A percentile compares a stretch with the other conserved stretches of the same genome.
Evolutionary conservation across 2,888 invertebrate species (phyloP).

Genomic region (Lymantria monacha): DNA sequence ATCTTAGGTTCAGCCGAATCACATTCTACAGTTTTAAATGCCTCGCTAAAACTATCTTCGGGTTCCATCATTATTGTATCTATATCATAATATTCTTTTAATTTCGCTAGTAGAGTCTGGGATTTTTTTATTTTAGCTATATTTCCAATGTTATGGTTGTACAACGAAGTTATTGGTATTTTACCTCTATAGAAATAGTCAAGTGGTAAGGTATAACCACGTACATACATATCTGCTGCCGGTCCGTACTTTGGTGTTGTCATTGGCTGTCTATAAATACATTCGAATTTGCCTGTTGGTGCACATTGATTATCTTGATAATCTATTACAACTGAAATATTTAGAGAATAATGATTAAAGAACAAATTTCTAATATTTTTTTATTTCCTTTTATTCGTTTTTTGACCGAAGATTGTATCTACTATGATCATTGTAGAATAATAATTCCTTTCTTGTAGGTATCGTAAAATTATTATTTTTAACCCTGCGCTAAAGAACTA

Average conservation of each 20-base stretch:
- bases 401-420: too few species aligned
- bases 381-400: too few species aligned
- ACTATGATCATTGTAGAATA: too few species aligned
- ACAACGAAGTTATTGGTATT: constrained; percentile 44
- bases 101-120: constrained; percentile 40
- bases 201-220: constrained; percentile 50
- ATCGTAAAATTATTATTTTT: too few species aligned
- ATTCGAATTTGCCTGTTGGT: constrained; percentile 83
- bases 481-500: too few species aligned
- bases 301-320: constrained; percentile 57
- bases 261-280: constrained; percentile 70
- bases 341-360: not conserved
- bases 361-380: too few species aligned
- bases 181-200: constrained; percentile 66
- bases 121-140: constrained; percentile 48
- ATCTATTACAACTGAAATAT: constrained; percentile 78
- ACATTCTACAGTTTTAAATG: constrained; percentile 12
- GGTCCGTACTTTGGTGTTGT: constrained; percentile 49
- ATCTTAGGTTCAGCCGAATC: constrained; percentile 28
- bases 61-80: constrained; percentile 46
- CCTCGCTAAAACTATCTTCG: constrained; percentile 26
- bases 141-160: constrained; percentile 28
- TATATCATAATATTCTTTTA: constrained; percentile 46
- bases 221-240: constrained; percentile 49
- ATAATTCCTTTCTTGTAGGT: too few species aligned